Base-by-base conservation (phyloP, 2,113 vertebrate genomes). In the Bungarus multicinctus region DNA sequence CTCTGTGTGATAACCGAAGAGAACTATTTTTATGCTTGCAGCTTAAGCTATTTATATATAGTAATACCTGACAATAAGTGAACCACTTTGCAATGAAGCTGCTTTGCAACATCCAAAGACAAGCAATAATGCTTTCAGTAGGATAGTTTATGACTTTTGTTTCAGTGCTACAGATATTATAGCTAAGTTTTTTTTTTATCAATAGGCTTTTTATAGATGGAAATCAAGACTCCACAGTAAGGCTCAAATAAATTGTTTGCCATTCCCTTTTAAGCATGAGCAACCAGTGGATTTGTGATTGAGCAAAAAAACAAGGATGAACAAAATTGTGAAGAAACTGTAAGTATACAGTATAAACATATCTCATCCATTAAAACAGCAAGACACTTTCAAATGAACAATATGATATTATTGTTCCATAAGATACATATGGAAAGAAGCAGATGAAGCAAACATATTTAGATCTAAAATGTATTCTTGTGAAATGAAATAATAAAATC, bases 51-150 rank as follows among this genome's bases (percentile, higher is more conserved):
- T 92, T 94, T 93, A 0, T 45, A 0, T n/a, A 81, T 2, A 43
- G 7, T 43, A 0, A 2, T 3, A 64, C 89, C 55, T 89, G 22
- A 0, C 52, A 93, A 34, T 22, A n/a, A 94, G 34, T 0, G 23
- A 11, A 14, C 57, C 89, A 94, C 3, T 93, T 45, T 14, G 18
- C 81, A 81, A 22, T 5, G 60, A 47, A 1, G 23, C 47, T 88
- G 64, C 89, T 43, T 81, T 95, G 60, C 58, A 91, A 91, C 90
- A 54, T 94, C 89, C 57, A 30, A 23, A 52, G 6, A 50, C 88
- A 0, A 43, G 23, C 50, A 85, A 14, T 87, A 90, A 20, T 54
- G 34, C 0, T 30, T 22, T 90, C 81, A 60, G 86, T 89, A 93
- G 22, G 55, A 91, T 53, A 87, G 0, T 9, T 94, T 92, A 52